Base-by-base conservation (phyloP, 2,888 invertebrate species). In the Eristalinus sepulchralis region DNA sequence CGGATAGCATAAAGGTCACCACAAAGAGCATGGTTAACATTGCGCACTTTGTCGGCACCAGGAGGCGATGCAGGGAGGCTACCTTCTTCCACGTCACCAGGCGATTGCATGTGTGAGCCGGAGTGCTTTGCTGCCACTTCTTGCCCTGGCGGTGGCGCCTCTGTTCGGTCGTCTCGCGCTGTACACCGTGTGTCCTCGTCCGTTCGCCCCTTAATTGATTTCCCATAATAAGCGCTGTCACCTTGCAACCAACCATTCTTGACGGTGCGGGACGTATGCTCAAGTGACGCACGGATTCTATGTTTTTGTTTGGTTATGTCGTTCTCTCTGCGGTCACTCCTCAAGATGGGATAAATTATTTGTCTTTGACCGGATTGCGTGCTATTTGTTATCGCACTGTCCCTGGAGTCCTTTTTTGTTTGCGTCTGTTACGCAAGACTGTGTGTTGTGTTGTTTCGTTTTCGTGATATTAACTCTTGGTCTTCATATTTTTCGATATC, bases 11-110 rank as follows among this genome's bases (percentile, higher is more conserved):
- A 88, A 90, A 89, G 73, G 91, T 88, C 88, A 91, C 84, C 88
- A 91, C 90, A 86, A 91, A 89, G 57, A 91, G 88, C 90, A 91
- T 90, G 88, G 90, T 90, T 88, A 91, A 88, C 91, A 91, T 91
- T 60, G 77, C 77, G 24, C 66, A 39, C 36, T 72, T 83, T 72
- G 71, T 39, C 71, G 71, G 71, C 36, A 60, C 60, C 31, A 72
- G 60, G 17, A 62, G 60, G 13, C 55, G 36, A 13, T 36, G 36
- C 33, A 83, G 24, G 24, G 39, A 39, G 53, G 60, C 71, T 33
- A 36, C 76, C 27, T 60, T 77, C 17, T 60, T 72, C 82, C 82
- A 77, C 60, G 71, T 77, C 55, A 60, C 27, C 8, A 47, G 39
- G 36, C 66, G 64, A 62, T 36, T 67, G 66, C 27, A n/a, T 62